These are phyloP conservation scores for Drosophila melanocephala DNA, from an alignment of 2,888 invertebrate genomes.

Conservation along the genomic window DNA sequence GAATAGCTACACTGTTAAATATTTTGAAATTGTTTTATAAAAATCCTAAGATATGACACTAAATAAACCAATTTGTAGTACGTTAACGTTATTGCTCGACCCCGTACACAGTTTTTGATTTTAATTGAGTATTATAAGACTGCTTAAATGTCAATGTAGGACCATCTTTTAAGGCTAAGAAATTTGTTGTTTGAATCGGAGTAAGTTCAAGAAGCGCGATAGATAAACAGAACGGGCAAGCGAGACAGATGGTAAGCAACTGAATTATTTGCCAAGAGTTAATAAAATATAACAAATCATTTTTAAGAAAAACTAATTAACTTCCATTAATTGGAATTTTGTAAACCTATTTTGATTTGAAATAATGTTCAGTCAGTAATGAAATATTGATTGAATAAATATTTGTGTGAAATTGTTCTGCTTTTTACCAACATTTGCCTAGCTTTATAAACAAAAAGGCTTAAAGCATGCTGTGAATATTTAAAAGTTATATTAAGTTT, in stretches of 20 bases:
- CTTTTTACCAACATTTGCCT: not conserved
- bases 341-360: not conserved
- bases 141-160: no score
- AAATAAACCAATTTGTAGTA: not conserved
- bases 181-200: no score
- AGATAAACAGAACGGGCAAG: no score
- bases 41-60: not conserved
- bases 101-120: not conserved
- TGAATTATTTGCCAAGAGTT: not conserved
- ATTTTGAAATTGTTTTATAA: not conserved
- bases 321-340: not conserved
- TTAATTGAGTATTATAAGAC: not conserved
- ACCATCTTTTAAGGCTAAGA: no score
- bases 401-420: not conserved
- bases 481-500: constrained; percentile 13
- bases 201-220: no score
- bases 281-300: not conserved
- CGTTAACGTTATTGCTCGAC: not conserved
- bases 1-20: not conserved
- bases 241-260: not conserved
- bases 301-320: not conserved
- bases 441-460: not conserved
- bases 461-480: constrained; percentile 37
- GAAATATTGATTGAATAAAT: not conserved
- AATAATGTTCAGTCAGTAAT: not conserved